Evolutionary conservation across 2,113 vertebrate genomes (phyloP).

Genomic region (Platysternon megacephalum): DNA sequence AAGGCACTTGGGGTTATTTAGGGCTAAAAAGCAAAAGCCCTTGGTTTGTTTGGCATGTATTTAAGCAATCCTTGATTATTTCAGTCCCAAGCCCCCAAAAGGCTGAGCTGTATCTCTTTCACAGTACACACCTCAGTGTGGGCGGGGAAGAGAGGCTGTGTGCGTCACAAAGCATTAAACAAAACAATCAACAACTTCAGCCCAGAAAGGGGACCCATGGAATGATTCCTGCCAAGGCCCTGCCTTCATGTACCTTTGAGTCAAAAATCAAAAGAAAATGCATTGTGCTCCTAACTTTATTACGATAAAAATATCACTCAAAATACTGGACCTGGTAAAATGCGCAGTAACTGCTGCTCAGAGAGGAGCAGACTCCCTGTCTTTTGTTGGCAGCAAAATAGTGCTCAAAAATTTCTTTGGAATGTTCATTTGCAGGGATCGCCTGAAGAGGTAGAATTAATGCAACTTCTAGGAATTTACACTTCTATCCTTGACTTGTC

Average conservation of each 20-base stretch:
- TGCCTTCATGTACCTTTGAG: slow-evolving; percentile 74
- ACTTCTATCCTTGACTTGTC: neutral
- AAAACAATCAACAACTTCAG: slow-evolving; percentile 44
- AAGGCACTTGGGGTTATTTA: slow-evolving; percentile 68
- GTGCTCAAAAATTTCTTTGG: slow-evolving; percentile 60
- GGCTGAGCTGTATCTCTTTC: slow-evolving; percentile 4
- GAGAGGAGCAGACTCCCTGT: neutral
- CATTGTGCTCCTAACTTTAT: slow-evolving; percentile 11
- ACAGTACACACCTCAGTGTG: neutral
- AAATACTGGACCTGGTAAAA: slow-evolving; percentile 64
- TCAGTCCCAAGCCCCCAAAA: slow-evolving; percentile 45
- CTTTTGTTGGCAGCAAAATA: slow-evolving; percentile 48
- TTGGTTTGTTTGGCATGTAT: slow-evolving; percentile 42
- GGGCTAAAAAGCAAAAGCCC: slow-evolving; percentile 45
- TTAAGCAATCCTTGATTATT: slow-evolving; percentile 59
- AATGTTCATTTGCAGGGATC: slow-evolving; percentile 42
- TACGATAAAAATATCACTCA: slow-evolving; percentile 5
- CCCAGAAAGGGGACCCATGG: neutral
- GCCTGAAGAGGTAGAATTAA: slow-evolving; percentile 61
- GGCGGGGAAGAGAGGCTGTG: neutral
- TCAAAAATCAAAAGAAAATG: neutral
- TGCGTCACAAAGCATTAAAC: neutral
- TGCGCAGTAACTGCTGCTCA: neutral
- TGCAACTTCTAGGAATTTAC: neutral
- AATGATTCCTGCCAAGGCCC: slow-evolving; percentile 61